phyloP scores from a whole-genome alignment of 1,140 invertebrate genomes.

The Diachasma alloeum region DNA sequence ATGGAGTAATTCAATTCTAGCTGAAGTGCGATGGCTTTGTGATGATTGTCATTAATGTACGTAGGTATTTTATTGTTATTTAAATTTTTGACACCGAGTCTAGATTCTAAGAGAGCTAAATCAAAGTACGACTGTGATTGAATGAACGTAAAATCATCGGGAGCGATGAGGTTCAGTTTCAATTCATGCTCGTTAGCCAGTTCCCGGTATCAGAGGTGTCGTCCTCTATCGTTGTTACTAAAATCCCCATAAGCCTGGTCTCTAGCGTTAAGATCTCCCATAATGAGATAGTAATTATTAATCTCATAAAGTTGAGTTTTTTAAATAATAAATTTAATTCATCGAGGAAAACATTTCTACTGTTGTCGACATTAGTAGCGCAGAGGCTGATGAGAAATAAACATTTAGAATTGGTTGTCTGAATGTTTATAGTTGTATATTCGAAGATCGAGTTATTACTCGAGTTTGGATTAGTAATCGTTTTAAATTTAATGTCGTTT shows the following conservation, averaged over 20 bases:
- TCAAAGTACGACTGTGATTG: neutral
- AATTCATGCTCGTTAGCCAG: neutral
- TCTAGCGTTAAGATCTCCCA: slow-evolving; percentile 20
- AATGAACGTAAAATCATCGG: neutral
- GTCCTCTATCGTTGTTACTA: neutral
- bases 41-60: neutral
- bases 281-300: slow-evolving; percentile 20
- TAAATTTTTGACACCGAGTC: neutral
- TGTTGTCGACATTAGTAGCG: neutral
- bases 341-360: neutral
- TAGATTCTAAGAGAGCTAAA: neutral
- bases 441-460: neutral
- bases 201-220: neutral
- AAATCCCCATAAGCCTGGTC: neutral
- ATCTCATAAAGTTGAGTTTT: neutral
- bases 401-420: neutral
- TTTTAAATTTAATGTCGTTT: neutral
- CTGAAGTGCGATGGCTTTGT: neutral
- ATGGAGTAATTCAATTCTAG: neutral
- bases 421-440: slow-evolving; percentile 50
- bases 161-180: neutral
- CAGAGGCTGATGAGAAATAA: neutral
- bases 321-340: neutral
- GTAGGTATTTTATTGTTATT: neutral
- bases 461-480: neutral